Base-by-base conservation (phyloP, 2,888 invertebrate genomes). In the Ischnura elegans region DNA sequence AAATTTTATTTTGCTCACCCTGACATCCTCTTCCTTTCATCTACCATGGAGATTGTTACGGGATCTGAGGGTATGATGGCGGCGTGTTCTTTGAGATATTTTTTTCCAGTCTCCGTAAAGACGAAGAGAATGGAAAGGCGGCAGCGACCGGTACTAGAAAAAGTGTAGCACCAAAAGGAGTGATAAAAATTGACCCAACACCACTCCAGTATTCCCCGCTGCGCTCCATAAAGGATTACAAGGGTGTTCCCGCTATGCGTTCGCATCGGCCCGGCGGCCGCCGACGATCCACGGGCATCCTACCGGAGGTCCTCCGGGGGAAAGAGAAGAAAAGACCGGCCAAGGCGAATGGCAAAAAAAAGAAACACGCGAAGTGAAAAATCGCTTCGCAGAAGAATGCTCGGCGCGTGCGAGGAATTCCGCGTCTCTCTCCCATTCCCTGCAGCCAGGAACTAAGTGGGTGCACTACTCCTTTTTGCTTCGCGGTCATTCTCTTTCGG, bases 171-270 rank as follows among this genome's bases (percentile, higher is more conserved):
- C 6, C 5, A 61, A 61, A 61, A 61, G 19, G 66, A 66, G 66
- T 66, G 66, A 66, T 66, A 66, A 66, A 66, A 66, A 66, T 66
- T 66, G 66, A 66, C 66, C 66, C 29, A 8, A n/a, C 6, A 66
- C 66, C 6, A 6, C 66, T 66, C 29, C 66, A 29, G 29, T 66
- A 66, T 66, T 4, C 66, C 29, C n/a, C 2, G 66, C 66, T 66
- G n/a, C 29, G 21, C 66, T 29, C 6, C 29, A 29, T 66, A 66
- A 66, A n/a, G 29, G 66, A 66, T 66, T 8, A 29, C 29, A 6
- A n/a, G 19, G 29, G n/a, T 13, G 29, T 66, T n/a, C n/a, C 8
- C 8, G 29, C 66, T 5, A 66, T 29, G 29, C 13, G 13, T 66
- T 29, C 29, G 66, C 66, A 66, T 66, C 66, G 66, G 66, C 66